phyloP scores from a whole-genome alignment of 2,888 invertebrate species.

The Saturnia japonica region DNA sequence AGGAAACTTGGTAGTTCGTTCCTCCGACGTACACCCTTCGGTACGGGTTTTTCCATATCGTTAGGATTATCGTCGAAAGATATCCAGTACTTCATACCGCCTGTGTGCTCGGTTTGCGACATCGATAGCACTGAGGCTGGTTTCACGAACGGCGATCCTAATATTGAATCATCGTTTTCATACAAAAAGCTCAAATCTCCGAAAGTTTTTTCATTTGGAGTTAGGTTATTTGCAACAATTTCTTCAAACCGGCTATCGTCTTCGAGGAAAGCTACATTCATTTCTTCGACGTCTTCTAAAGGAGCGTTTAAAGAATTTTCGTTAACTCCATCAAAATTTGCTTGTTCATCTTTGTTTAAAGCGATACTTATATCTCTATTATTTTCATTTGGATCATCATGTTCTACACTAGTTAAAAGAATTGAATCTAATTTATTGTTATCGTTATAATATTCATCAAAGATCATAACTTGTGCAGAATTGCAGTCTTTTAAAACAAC shows the following conservation, averaged over 20 bases:
- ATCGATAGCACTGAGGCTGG: slow-evolving; percentile 62
- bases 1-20: slow-evolving; percentile 59
- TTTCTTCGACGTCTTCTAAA: slow-evolving; percentile 21
- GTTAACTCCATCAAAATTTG: slow-evolving; percentile 1
- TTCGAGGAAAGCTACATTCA: slow-evolving; percentile 20
- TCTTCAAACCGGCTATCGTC: slow-evolving; percentile 17
- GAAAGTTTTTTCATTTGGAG: slow-evolving; percentile 47
- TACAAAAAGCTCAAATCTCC: slow-evolving; percentile 46
- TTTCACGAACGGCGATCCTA: slow-evolving; percentile 62
- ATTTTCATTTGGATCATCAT: not conserved
- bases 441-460: not conserved
- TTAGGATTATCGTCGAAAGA: slow-evolving; percentile 62
- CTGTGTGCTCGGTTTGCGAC: slow-evolving; percentile 65
- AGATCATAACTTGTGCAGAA: not conserved
- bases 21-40: slow-evolving; percentile 4
- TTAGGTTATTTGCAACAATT: slow-evolving; percentile 40
- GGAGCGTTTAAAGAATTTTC: not conserved
- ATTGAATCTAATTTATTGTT: slow-evolving; percentile 11
- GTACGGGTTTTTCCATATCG: slow-evolving; percentile 37
- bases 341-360: slow-evolving; percentile 15
- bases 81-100: slow-evolving; percentile 74
- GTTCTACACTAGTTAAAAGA: slow-evolving; percentile 20
- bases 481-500: not conserved
- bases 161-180: slow-evolving; percentile 50
- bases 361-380: not conserved